Base-by-base conservation (phyloP, 2,113 vertebrate genomes). In the Morone saxatilis region DNA sequence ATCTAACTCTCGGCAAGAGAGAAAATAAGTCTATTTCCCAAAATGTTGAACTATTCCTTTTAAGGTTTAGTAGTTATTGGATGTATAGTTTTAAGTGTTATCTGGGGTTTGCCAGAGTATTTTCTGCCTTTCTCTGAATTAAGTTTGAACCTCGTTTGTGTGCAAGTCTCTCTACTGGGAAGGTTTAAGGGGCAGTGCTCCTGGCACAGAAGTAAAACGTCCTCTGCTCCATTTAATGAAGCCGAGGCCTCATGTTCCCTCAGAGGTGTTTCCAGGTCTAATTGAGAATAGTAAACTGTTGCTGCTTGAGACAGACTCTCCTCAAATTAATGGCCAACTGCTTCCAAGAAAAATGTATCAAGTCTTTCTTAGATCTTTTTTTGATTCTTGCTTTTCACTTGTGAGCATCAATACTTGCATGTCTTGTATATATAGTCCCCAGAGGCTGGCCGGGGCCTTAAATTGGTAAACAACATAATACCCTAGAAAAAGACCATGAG, bases 221-320 rank as follows among this genome's bases (percentile, higher is more conserved):
- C 89, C 86, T 88, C 65, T 14, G 82, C 81, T 65, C 51, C 22
- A 41, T 88, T 83, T 93, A 94, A 94, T 93, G 91, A 95, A 93
- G 86, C 81, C 12, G 76, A 81, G 83, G 86, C 87, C 71, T 68
- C 9, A 45, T 43, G 66, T 59, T 83, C 68, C 86, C 88, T 88
- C 86, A 8, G 82, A 92, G 88, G 75, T 67, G 77, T 81, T 89
- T 71, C 79, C 71, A 81, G 77, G 66, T 90, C 71, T 86, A 89
- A 91, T 89, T 87, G 88, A 91, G 90, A 86, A 70, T 63, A 71
- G 71, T 79, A 83, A 90, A 88, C 88, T 69, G 78, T 62, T 72
- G 71, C 84, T 31, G 71, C 78, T 76, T 3, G 3, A 83, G 70
- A 77, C 74, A 63, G 40, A 76, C 56, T 78, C 66, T 70, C 69